Conservation (phyloP, 2,888 invertebrate genomes). For the Bursaphelenchus okinawaensis region DNA sequence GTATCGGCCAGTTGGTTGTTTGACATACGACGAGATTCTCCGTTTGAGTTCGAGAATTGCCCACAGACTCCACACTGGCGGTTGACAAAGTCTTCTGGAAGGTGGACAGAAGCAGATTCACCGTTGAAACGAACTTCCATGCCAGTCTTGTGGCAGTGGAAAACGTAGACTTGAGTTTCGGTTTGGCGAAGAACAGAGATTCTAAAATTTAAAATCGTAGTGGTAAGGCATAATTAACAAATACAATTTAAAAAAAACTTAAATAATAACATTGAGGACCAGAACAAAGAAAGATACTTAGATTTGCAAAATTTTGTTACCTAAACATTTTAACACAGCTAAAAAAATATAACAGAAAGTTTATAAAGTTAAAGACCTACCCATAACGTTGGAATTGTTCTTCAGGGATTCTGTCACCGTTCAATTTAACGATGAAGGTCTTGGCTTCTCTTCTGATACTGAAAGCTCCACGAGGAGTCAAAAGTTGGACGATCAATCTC, state of each 20-base stretch:
- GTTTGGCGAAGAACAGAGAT: constrained; percentile 13
- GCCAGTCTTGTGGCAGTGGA: constrained; percentile 16
- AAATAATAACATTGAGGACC: no score
- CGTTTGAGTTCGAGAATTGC: constrained; percentile 17
- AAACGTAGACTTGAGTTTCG: constrained; percentile 10
- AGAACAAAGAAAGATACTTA: no score
- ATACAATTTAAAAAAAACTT: no score
- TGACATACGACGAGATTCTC: constrained; percentile 5
- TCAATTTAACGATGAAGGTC: constrained; percentile 16
- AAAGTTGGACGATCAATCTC: not conserved
- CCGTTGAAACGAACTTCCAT: constrained; percentile 46
- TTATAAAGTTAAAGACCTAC: not conserved
- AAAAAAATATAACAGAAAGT: no score
- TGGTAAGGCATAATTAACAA: no score
- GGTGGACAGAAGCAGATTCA: constrained; percentile 29
- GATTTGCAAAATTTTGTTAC: no score
- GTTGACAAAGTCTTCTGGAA: constrained; percentile 34
- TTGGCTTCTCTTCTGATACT: constrained; percentile 9
- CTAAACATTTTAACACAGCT: no score
- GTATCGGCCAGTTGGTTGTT: constrained; percentile 13
- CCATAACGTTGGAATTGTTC: constrained; percentile 17
- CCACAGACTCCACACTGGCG: constrained; percentile 49
- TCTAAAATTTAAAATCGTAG: constrained; percentile 3
- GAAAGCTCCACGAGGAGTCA: not conserved
- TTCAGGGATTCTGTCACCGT: constrained; percentile 11